Evolutionary conservation across 2,797 vertebrate species (phyloP).

Genomic region (Sebastes vulpes): DNA sequence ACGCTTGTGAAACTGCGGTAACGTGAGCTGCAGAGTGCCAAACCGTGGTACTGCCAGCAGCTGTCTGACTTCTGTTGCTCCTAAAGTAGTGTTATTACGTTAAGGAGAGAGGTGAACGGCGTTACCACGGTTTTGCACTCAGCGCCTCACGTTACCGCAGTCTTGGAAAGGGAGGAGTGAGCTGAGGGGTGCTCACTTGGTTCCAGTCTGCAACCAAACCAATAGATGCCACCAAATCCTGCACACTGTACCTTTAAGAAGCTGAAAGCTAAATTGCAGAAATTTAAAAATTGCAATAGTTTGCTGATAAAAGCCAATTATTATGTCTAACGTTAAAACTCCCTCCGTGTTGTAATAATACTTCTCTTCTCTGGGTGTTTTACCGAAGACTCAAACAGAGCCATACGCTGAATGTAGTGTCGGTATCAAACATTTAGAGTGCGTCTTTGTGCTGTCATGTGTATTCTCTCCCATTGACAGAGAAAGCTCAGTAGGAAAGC

Average conservation of each 20-base stretch:
- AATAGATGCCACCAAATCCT: too few relatives aligned
- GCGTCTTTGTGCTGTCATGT: slow-evolving; percentile 35
- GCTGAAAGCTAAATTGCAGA: not conserved
- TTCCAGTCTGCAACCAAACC: too few relatives aligned
- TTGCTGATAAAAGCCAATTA: not conserved
- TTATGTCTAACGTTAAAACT: not conserved
- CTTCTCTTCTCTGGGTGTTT: not conserved
- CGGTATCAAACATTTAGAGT: slow-evolving; percentile 29
- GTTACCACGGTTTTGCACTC: too few relatives aligned
- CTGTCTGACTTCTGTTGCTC: too few relatives aligned
- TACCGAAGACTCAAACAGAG: not conserved
- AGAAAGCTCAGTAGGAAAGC: slow-evolving; percentile 55
- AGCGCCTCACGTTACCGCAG: too few relatives aligned
- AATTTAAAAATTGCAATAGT: not conserved
- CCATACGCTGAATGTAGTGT: slow-evolving; percentile 4
- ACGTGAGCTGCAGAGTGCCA: too few relatives aligned
- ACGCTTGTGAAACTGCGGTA: too few relatives aligned
- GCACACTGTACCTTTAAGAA: not conserved
- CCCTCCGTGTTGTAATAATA: not conserved
- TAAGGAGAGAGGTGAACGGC: too few relatives aligned
- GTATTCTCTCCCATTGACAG: slow-evolving; percentile 30
- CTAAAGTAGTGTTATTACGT: too few relatives aligned
- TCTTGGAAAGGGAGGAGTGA: too few relatives aligned
- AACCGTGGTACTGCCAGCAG: too few relatives aligned
- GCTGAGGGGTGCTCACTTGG: fast-evolving